Conservation (phyloP, 1,140 invertebrate species). For the Calosoma granatense region DNA sequence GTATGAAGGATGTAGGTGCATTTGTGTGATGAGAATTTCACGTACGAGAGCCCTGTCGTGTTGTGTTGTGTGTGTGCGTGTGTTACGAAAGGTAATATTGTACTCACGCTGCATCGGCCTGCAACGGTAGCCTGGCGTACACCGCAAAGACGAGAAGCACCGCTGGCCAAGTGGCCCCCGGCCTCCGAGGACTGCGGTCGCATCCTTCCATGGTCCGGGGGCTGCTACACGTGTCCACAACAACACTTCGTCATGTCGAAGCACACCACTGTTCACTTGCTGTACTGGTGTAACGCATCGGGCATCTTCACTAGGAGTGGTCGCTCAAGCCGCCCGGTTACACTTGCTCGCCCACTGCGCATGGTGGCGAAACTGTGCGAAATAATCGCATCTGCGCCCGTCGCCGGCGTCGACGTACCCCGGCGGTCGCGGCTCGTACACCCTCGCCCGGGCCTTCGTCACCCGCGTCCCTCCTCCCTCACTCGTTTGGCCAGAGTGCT, state of each 20-base stretch:
- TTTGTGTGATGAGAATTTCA: too few species aligned
- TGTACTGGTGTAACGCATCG: conserved; percentile 27
- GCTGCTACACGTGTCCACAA: conserved; percentile 30
- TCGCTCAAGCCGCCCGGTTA: conserved; percentile 26
- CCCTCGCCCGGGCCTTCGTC: conserved; percentile 13
- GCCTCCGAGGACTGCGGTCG: not conserved
- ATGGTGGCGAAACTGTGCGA: conserved; percentile 29
- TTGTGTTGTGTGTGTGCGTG: not conserved
- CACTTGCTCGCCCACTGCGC: conserved; percentile 25
- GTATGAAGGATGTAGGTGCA: too few species aligned
- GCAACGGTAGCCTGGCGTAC: conserved; percentile 21
- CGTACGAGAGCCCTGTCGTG: too few species aligned
- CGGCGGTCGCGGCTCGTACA: conserved; percentile 16
- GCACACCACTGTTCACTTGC: conserved; percentile 8
- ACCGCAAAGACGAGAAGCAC: conserved; percentile 29
- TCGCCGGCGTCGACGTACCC: conserved; percentile 14
- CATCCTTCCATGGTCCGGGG: conserved; percentile 30
- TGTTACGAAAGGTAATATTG: not conserved
- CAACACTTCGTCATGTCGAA: conserved; percentile 27
- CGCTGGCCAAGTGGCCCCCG: conserved; percentile 22
- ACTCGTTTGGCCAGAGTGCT: not conserved
- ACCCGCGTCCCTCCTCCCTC: not conserved
- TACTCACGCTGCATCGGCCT: not conserved
- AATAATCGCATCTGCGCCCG: conserved; percentile 24
- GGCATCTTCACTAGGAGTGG: conserved; percentile 33